A percentile compares a stretch with the other conserved stretches of the same genome.
phyloP scores from a whole-genome alignment of 2,888 invertebrate genomes.

The Dilophus febrilis region DNA sequence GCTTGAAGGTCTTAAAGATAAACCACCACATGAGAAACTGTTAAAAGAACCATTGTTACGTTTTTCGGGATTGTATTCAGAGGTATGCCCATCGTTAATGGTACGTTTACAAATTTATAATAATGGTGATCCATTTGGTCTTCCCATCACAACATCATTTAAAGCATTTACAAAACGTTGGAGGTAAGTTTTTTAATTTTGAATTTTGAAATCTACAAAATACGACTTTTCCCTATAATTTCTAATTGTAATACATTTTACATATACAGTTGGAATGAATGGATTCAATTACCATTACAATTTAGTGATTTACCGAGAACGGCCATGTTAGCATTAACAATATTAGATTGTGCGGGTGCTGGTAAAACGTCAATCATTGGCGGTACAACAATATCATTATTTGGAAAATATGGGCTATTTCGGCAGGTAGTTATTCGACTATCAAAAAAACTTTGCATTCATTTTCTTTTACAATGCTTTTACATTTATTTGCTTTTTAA shows the following conservation, averaged over 20 bases:
- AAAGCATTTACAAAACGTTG: slow-evolving; percentile 84
- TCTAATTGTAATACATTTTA: neutral
- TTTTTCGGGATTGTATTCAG: slow-evolving; percentile 75
- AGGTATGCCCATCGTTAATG: slow-evolving; percentile 71
- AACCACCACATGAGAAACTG: slow-evolving; percentile 76
- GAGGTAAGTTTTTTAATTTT: slow-evolving; percentile 47
- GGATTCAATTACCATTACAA: slow-evolving; percentile 79
- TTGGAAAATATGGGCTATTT: slow-evolving; percentile 87
- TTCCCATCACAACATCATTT: slow-evolving; percentile 79
- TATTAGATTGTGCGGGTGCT: slow-evolving; percentile 83
- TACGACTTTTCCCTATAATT: neutral
- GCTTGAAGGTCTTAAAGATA: slow-evolving; percentile 73
- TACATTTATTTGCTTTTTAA: slow-evolving; percentile 16
- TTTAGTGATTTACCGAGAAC: slow-evolving; percentile 83
- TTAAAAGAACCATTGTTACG: slow-evolving; percentile 76
- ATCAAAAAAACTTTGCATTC: slow-evolving; percentile 2
- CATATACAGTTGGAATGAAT: slow-evolving; percentile 83
- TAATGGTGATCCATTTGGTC: slow-evolving; percentile 61
- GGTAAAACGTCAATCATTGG: slow-evolving; percentile 72
- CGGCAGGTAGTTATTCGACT: slow-evolving; percentile 61
- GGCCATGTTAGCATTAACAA: slow-evolving; percentile 69
- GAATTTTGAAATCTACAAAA: neutral
- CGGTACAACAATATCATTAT: slow-evolving; percentile 81
- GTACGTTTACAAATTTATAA: slow-evolving; percentile 75
- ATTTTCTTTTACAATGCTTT: too few relatives aligned